phyloP scores from a whole-genome alignment of 2,113 vertebrate species.

The Heteronetta atricapilla region DNA sequence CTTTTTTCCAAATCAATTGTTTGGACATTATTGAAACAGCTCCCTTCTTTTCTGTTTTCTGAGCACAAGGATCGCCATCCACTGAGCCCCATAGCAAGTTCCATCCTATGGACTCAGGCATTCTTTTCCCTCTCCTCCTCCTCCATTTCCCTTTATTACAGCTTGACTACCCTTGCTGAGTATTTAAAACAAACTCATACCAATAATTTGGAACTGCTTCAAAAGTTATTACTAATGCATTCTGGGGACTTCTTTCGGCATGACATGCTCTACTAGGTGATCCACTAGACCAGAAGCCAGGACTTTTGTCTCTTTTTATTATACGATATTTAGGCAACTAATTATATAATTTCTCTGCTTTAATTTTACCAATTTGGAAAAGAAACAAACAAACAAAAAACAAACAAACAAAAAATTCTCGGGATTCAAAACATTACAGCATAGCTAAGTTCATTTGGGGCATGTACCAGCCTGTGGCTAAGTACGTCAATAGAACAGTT shows the following conservation, averaged over 20 bases:
- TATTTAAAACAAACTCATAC: background rate
- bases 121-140: background rate
- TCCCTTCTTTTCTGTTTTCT: background rate
- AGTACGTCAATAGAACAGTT: background rate
- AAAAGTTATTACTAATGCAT: background rate
- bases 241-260: background rate
- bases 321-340: background rate
- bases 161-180: background rate
- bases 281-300: background rate
- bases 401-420: background rate
- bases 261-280: background rate
- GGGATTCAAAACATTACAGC: background rate
- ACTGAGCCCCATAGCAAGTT: background rate
- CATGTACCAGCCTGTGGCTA: background rate
- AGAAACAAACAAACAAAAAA: background rate
- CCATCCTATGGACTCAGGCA: background rate
- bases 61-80: background rate
- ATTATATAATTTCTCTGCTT: background rate
- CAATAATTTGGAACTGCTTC: background rate
- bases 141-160: background rate
- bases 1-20: background rate
- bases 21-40: background rate
- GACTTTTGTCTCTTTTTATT: background rate
- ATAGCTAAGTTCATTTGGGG: background rate
- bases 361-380: background rate